Evolutionary conservation across 2,797 vertebrate species (phyloP), one percentile per base, ranked within the genome.

Genomic region (Moxostoma hubbsi): DNA sequence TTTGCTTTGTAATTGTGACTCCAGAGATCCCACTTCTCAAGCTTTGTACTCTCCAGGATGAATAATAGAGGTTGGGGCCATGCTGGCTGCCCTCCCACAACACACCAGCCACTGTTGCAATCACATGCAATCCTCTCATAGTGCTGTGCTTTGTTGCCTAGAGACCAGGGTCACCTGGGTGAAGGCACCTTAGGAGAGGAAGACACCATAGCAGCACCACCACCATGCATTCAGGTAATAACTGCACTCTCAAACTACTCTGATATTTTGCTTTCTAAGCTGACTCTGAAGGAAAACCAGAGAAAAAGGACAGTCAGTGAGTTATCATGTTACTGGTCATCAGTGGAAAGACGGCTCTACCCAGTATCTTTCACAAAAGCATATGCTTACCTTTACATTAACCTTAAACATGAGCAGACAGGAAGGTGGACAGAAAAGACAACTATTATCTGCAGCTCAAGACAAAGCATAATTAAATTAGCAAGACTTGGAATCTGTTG

Each of bases 91-190:
- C 79, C 63, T 79, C 79, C 81, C 73, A 79, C 69, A 83, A 81
- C 82, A 80, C 45, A 69, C 63, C 66, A 70, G 61, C 83, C 63
- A 80, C 90, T 94, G 93, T 91, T 94, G 94, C 93, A 94, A 94
- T 94, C 91, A 89, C 81, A 89, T 93, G 94, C 92, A 94, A 94
- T 92, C 87, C 89, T 93, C 92, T 93, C 91, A 88, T 81, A 73
- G 85, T 80, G 73, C 85, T 54, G 69, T 63, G 69, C 36, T 77
- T 10, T 72, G 93, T 94, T 93, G 92, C 93, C 84, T 88, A 83
- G 93, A 88, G 86, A 94, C 91, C 70, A 83, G 61, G 86, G 90
- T 90, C 87, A 88, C 88, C 83, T 81, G 85, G 88, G 89, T 89
- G 85, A 85, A 82, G 12, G 45, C 70, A 87, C 84, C 77, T 85